Percentiles rank a stretch among this genome's conserved stretches.
Evolutionary conservation across 1,140 invertebrate species (phyloP).

Genomic region (Parasteatoda tepidariorum): DNA sequence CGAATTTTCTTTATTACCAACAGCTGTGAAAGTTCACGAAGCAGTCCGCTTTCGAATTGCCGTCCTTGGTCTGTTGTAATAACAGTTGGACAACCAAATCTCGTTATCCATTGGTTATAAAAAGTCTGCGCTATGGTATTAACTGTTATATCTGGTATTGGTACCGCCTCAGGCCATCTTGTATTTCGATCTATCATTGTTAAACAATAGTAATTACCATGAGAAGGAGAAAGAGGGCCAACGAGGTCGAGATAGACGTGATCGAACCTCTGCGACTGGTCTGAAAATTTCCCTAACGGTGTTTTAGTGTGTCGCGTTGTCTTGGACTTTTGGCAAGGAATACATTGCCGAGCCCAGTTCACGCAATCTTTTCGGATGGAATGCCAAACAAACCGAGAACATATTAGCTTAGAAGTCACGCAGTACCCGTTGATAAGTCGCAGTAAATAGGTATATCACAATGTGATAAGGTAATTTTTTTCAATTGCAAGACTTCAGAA

Average conservation of each 20-base stretch:
- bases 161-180: conserved; percentile 69
- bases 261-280: conserved; percentile 63
- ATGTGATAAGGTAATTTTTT: background rate
- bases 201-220: conserved; percentile 67
- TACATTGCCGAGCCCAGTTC: conserved; percentile 26
- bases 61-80: conserved; percentile 69
- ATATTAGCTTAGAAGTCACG: background rate
- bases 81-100: conserved; percentile 64
- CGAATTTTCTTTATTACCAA: background rate
- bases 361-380: conserved; percentile 19
- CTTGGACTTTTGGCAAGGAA: conserved; percentile 55
- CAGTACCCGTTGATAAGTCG: conserved; percentile 10
- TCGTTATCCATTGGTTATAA: conserved; percentile 65
- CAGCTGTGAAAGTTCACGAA: background rate
- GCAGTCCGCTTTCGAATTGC: conserved; percentile 65
- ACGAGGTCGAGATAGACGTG: conserved; percentile 72
- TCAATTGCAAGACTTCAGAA: background rate
- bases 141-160: conserved; percentile 67
- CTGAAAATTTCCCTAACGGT: too few relatives aligned
- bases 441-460: background rate
- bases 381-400: conserved; percentile 40
- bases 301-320: background rate
- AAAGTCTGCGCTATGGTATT: conserved; percentile 66
- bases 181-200: conserved; percentile 63
- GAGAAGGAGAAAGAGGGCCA: conserved; percentile 67